These are phyloP conservation scores for Euphydryas editha DNA, from an alignment of 2,888 invertebrate species.

Conservation along the genomic window DNA sequence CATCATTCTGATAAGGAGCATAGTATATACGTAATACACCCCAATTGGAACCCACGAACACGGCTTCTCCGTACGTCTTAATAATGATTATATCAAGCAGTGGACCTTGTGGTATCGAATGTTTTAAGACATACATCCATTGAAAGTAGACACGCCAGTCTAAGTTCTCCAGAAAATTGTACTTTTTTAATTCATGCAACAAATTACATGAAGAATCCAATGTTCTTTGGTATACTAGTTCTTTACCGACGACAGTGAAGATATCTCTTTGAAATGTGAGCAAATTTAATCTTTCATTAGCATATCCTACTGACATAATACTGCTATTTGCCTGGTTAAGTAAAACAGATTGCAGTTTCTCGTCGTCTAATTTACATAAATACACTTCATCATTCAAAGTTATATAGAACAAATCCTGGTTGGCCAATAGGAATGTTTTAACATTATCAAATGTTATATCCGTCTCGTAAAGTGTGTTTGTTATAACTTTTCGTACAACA, in stretches of 20 bases:
- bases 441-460: slow-evolving; percentile 53
- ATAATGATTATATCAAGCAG: slow-evolving; percentile 59
- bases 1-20: slow-evolving; percentile 54
- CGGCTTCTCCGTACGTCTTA: slow-evolving; percentile 62
- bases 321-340: slow-evolving; percentile 48
- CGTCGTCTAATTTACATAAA: slow-evolving; percentile 47
- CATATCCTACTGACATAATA: slow-evolving; percentile 58
- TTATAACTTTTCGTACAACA: slow-evolving; percentile 51
- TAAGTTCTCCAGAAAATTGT: slow-evolving; percentile 62
- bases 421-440: slow-evolving; percentile 53
- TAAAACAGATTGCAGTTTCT: slow-evolving; percentile 39
- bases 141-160: slow-evolving; percentile 66
- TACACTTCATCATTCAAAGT: slow-evolving; percentile 56
- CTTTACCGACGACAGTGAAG: slow-evolving; percentile 48
- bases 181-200: slow-evolving; percentile 50
- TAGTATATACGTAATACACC: slow-evolving; percentile 67
- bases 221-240: slow-evolving; percentile 45
- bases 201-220: slow-evolving; percentile 53
- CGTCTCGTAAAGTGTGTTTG: slow-evolving; percentile 37
- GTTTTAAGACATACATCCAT: slow-evolving; percentile 60
- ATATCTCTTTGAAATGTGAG: slow-evolving; percentile 59
- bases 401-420: slow-evolving; percentile 54
- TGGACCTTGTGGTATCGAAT: slow-evolving; percentile 55
- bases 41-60: slow-evolving; percentile 66
- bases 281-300: slow-evolving; percentile 49